Conservation (phyloP, 1,140 invertebrate genomes). For the Cydia pomonella region DNA sequence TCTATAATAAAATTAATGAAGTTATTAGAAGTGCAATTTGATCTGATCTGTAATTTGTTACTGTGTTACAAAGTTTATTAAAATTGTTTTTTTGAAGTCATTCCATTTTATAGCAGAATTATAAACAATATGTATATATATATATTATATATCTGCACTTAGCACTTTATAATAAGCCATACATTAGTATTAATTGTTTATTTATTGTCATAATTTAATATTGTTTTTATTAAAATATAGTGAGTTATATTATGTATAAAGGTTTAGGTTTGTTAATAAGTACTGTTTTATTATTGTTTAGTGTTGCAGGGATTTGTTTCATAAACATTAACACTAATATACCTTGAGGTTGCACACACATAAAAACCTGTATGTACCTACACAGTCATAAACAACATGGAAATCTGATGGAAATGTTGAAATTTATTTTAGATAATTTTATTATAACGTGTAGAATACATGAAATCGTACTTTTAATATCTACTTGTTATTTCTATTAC, state of each 20-base stretch:
- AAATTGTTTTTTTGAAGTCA: slow-evolving; percentile 57
- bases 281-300: slow-evolving; percentile 1
- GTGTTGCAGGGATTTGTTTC: neutral
- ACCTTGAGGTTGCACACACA: neutral
- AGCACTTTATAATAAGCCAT: slow-evolving; percentile 46
- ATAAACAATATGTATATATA: slow-evolving; percentile 38
- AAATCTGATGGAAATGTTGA: neutral
- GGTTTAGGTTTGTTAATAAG: slow-evolving; percentile 2
- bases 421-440: neutral
- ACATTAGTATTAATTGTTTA: slow-evolving; percentile 43
- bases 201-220: slow-evolving; percentile 23
- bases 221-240: slow-evolving; percentile 17
- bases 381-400: neutral
- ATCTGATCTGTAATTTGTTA: slow-evolving; percentile 73
- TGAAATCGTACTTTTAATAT: neutral
- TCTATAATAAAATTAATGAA: slow-evolving; percentile 31
- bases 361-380: neutral
- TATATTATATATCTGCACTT: slow-evolving; percentile 34
- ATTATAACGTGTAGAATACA: neutral
- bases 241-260: slow-evolving; percentile 19
- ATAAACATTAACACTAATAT: slow-evolving; percentile 3
- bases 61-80: slow-evolving; percentile 65
- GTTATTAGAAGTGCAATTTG: slow-evolving; percentile 60
- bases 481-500: neutral
- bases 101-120: slow-evolving; percentile 53